Base-by-base conservation (phyloP, 2,888 invertebrate genomes). In the Melangyna quadrimaculata region DNA sequence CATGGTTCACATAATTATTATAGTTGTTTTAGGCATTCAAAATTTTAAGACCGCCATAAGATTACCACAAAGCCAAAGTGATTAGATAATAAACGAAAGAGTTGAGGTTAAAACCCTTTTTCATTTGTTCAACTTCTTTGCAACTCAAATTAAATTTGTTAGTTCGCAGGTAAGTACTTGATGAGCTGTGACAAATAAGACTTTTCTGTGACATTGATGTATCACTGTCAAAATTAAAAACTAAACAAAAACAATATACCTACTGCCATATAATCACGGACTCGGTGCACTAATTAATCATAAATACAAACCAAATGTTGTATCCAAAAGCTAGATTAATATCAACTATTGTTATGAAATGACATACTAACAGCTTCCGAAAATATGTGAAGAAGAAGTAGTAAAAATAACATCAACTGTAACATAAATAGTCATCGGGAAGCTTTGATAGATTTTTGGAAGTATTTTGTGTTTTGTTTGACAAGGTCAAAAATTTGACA, bases 401-500 rank as follows among this genome's bases (percentile, higher is more conserved):
- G 29, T 9, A 43, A 45, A 55, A 24, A 29, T 24, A 35, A n/a
- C 29, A 7, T 14, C 17, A 45, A 61, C 12, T 32, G 32, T 35
- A 2, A 19, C 1, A 48, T 22, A 48, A 48, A 48, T 22, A 19
- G 6, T 48, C 2, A 24, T 48, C 5, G 6, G 22, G 2, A 37
- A 22, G 45, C 19, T 35, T 35, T 5, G 55, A 55, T 40, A 27
- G 14, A 12, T 65, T 43, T 43, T 53, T 45, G 43, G 32, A 32
- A 48, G 12, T 9, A 57, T 37, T n/a, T 48, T 63, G n/a, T 65
- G n/a, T 59, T 22, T 24, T 22, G 40, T 78, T 81, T 35, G 57
- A 17, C 67, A 79, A 84, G 83, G 74, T 71, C 70, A n/a, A 7
- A n/a, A n/a, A 35, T 24, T 73, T 70, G 55, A 65, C 69, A 70